Evolutionary conservation across 2,113 vertebrate genomes (phyloP).

Genomic region (Orcinus orca): DNA sequence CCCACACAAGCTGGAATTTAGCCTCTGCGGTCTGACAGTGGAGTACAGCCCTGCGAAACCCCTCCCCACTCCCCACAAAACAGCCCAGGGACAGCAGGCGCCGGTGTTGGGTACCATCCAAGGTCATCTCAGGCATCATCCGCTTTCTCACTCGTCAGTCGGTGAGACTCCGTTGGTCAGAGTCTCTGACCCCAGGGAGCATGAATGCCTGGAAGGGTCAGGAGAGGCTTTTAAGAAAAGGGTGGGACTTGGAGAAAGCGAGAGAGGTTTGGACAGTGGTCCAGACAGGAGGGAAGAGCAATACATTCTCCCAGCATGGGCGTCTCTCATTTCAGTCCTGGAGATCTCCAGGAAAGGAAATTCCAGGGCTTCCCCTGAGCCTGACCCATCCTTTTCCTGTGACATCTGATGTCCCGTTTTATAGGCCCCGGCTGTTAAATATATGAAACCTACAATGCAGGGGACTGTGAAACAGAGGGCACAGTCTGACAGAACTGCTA

Average conservation of each 20-base stretch:
- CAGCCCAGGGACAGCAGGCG: neutral
- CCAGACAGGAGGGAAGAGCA: neutral
- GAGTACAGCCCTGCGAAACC: neutral
- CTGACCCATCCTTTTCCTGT: constrained; percentile 6
- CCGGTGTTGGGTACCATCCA: neutral
- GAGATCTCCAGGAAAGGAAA: constrained; percentile 53
- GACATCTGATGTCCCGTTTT: neutral
- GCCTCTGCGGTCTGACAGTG: neutral
- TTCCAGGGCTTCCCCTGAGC: constrained; percentile 29
- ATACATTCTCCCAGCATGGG: neutral
- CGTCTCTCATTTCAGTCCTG: neutral
- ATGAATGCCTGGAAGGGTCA: neutral
- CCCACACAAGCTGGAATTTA: neutral
- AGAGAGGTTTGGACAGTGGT: neutral
- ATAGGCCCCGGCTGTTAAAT: neutral
- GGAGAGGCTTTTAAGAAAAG: neutral
- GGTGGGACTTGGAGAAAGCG: neutral
- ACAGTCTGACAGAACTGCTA: neutral
- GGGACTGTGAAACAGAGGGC: neutral
- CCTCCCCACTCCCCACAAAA: neutral
- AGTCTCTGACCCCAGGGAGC: neutral
- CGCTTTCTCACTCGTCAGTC: neutral
- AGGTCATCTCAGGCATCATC: neutral
- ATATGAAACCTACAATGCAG: neutral
- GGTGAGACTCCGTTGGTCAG: neutral